Percentiles rank a stretch among this genome's conserved stretches.
Evolutionary conservation across 2,888 invertebrate genomes (phyloP).

Genomic region (Rhagonycha fulva): DNA sequence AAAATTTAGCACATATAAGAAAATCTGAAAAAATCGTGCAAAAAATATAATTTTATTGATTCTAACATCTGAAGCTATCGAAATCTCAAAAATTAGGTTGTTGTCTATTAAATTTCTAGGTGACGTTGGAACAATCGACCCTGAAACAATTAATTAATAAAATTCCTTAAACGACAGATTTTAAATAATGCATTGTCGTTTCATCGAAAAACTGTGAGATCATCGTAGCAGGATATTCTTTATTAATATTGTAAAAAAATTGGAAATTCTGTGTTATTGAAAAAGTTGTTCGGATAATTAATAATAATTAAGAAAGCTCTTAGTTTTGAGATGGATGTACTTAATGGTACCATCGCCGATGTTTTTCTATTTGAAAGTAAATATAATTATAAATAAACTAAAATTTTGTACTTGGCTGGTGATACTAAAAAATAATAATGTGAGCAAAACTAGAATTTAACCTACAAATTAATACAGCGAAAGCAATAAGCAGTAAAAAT

Average conservation of each 20-base stretch:
- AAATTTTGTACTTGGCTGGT: neutral
- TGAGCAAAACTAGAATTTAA: neutral
- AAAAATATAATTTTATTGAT: no score
- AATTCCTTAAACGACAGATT: no score
- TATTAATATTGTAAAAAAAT: no score
- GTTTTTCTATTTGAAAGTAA: neutral
- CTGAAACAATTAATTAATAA: no score
- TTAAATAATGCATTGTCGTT: no score
- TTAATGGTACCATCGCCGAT: neutral
- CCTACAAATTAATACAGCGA: neutral
- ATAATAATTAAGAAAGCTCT: neutral
- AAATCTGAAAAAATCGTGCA: no score
- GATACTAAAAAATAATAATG: neutral
- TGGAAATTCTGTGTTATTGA: neutral
- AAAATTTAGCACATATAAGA: no score
- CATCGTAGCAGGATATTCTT: neutral
- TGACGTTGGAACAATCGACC: no score
- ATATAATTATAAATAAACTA: neutral
- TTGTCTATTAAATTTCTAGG: no score
- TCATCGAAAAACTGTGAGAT: no score
- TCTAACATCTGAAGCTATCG: no score
- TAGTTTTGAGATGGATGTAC: neutral
- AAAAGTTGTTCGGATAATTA: neutral
- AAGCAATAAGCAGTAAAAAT: neutral
- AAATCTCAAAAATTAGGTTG: no score